Conservation (phyloP, 2,113 vertebrate species). For the Heterotis niloticus region DNA sequence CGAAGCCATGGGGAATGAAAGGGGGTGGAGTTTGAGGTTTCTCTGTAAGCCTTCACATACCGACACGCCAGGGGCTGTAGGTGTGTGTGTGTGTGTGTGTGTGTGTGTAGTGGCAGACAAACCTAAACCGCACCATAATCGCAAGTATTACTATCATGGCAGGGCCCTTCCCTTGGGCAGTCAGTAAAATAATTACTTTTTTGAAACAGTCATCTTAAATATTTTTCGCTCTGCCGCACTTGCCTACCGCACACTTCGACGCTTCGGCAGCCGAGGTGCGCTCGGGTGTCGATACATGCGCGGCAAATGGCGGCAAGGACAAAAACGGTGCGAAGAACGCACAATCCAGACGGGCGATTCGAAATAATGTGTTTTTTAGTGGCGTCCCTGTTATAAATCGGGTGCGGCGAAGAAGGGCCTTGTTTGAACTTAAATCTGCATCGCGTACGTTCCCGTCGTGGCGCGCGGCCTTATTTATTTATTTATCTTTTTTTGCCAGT, state of each 20-base stretch:
- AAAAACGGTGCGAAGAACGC: background rate
- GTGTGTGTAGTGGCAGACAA: slow-evolving; percentile 15
- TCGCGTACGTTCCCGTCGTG: background rate
- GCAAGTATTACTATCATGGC: slow-evolving; percentile 58
- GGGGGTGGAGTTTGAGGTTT: slow-evolving; percentile 4
- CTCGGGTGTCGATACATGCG: no score
- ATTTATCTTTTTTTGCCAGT: slow-evolving; percentile 36
- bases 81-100: slow-evolving; percentile 46
- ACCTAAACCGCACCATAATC: slow-evolving; percentile 54
- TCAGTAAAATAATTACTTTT: slow-evolving; percentile 62
- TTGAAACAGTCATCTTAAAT: slow-evolving; percentile 33
- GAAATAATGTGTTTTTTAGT: background rate
- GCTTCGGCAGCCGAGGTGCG: no score
- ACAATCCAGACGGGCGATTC: no score
- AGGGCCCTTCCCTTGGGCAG: slow-evolving; percentile 50
- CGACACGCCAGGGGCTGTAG: background rate
- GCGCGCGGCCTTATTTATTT: no score
- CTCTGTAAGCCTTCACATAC: background rate
- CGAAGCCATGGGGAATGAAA: slow-evolving; percentile 5
- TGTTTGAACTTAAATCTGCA: no score
- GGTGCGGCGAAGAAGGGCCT: no score
- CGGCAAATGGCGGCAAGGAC: no score
- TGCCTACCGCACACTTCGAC: no score
- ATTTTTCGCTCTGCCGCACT: no score
- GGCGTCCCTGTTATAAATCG: no score